phyloP scores from a whole-genome alignment of 2,888 invertebrate genomes.

The Ornithoptera priamus region DNA sequence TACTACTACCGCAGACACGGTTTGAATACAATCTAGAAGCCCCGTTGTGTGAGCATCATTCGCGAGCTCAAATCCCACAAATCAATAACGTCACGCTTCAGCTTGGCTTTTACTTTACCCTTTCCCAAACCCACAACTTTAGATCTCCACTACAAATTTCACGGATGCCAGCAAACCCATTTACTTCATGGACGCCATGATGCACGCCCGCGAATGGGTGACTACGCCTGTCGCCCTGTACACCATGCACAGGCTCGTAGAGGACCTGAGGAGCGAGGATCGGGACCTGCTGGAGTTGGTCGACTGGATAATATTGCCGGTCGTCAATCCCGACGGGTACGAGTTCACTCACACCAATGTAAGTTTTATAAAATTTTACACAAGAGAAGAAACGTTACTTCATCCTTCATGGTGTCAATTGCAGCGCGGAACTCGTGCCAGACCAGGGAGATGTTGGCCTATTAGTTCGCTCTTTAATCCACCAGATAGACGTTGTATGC shows the following conservation, averaged over 20 bases:
- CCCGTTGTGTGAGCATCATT: too few species aligned
- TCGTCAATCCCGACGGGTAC: slow-evolving; percentile 86
- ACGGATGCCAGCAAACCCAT: slow-evolving; percentile 60
- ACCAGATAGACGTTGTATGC: too few species aligned
- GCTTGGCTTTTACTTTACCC: too few species aligned
- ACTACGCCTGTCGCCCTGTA: slow-evolving; percentile 80
- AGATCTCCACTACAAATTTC: slow-evolving; percentile 75
- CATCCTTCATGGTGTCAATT: too few species aligned
- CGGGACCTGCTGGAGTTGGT: slow-evolving; percentile 70
- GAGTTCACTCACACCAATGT: slow-evolving; percentile 75
- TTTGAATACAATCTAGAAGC: too few species aligned
- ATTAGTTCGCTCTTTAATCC: too few species aligned
- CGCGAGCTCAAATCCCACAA: too few species aligned
- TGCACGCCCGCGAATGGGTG: slow-evolving; percentile 85
- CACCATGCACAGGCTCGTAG: slow-evolving; percentile 77
- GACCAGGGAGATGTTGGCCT: too few species aligned
- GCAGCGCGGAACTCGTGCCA: too few species aligned
- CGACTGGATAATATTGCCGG: slow-evolving; percentile 83
- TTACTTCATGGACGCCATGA: slow-evolving; percentile 76
- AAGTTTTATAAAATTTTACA: slow-evolving; percentile 31
- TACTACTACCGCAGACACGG: too few species aligned
- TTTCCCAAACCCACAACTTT: too few species aligned
- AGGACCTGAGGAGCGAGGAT: slow-evolving; percentile 55
- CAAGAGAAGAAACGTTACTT: neutral
- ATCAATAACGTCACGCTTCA: too few species aligned